Base-by-base conservation (phyloP, 2,113 vertebrate genomes). In the Eonycteris spelaea region DNA sequence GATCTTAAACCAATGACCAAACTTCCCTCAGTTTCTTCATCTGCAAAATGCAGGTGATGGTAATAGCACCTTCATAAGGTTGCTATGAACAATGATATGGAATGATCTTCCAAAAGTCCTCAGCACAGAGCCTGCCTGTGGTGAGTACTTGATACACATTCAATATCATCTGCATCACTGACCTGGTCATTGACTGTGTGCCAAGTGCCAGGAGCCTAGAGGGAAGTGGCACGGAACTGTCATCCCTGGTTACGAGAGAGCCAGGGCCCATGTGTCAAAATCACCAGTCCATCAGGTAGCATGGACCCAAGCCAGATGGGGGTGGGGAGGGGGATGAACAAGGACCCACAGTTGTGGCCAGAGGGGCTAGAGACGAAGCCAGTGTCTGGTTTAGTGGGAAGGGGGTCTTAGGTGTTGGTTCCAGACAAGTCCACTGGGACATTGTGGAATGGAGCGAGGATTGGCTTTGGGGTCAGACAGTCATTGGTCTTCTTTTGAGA, bases 381-480 rank as follows among this genome's bases (percentile, higher is more conserved):
- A 51, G 26, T 3, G 2, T 57, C 45, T 24, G 15, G 59, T 7
- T 67, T 61, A 63, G 1, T 33, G 26, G 55, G 38, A 67, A 68
- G 6, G 0, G 14, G 38, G 15, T 33, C 13, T 38, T 16, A 18
- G 75, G 16, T 6, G 4, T 24, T 9, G 28, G 43, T n/a, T 70
- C 33, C 74, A 48, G 43, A 21, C n/a, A 19, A 33, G 15, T 51
- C 51, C 40, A 16, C 6, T 2, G 19, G 63, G 40, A 19, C 35
- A 7, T 6, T 6, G 1, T 0, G 6, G 21, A 7, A 45, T 2
- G 7, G 22, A 59, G n/a, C 1, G 0, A 65, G 7, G 51, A 21
- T 5, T 5, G 19, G 22, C 57, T 75, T 33, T 40, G 65, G 11
- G 19, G 14, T 40, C 73, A 18, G 63, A 12, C 0, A 16, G 43